These are phyloP conservation scores for Meliscaeva auricollis DNA, from an alignment of 2,888 invertebrate genomes.

Conservation along the genomic window DNA sequence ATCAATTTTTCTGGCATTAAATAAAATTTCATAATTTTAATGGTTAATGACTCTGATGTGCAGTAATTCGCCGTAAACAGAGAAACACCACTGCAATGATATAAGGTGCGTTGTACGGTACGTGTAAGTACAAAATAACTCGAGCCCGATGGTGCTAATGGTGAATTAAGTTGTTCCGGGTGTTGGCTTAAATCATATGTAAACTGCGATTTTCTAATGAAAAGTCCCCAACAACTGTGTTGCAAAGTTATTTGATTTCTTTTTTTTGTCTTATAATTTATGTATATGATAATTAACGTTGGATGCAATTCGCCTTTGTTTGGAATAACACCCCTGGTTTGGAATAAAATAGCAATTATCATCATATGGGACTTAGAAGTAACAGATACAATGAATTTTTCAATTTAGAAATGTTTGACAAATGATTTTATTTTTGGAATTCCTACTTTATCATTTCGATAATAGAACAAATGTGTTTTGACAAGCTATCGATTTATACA, in stretches of 20 bases:
- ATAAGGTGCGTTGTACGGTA: constrained; percentile 18
- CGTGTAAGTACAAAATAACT: constrained; percentile 14
- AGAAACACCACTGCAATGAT: constrained; percentile 17
- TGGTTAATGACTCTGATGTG: constrained; percentile 71
- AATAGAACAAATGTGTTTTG: too few species aligned
- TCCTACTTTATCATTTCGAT: too few species aligned
- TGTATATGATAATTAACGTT: not conserved
- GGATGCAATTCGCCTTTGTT: not conserved
- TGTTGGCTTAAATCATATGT: constrained; percentile 17
- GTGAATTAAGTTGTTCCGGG: constrained; percentile 69
- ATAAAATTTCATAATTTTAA: constrained; percentile 73
- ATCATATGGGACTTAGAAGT: not conserved
- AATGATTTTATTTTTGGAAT: too few species aligned
- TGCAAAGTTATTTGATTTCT: constrained; percentile 37
- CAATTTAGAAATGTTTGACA: too few species aligned
- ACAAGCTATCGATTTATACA: too few species aligned
- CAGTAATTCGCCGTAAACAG: constrained; percentile 49
- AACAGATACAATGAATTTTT: too few species aligned
- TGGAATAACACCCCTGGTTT: not conserved
- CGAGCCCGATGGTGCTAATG: constrained; percentile 70
- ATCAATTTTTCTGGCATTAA: constrained; percentile 69
- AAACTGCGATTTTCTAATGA: constrained; percentile 64
- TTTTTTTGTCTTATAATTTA: not conserved
- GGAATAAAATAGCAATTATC: not conserved
- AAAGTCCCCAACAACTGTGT: constrained; percentile 63